Conservation (phyloP, 2,797 vertebrate genomes). For the Takifugu ocellatus region DNA sequence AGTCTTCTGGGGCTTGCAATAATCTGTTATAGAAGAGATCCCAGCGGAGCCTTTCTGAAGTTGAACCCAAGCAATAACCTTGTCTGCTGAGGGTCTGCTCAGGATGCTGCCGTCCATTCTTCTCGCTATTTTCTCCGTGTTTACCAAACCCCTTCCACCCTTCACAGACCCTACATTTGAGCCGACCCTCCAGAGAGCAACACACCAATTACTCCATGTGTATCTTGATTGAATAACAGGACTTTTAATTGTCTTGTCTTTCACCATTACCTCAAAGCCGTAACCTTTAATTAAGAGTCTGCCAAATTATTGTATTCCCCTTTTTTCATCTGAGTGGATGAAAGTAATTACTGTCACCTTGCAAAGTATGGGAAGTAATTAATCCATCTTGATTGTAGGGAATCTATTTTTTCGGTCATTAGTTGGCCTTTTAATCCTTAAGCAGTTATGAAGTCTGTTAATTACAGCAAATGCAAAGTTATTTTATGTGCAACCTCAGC, state of each 20-base stretch:
- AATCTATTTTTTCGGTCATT: constrained; percentile 66
- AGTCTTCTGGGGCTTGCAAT: constrained; percentile 53
- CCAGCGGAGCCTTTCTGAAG: constrained; percentile 50
- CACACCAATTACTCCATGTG: constrained; percentile 60
- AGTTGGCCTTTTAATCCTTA: constrained; percentile 61
- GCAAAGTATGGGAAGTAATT: constrained; percentile 69
- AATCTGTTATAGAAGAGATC: constrained; percentile 62
- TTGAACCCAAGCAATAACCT: constrained; percentile 61
- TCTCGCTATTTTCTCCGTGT: constrained; percentile 35
- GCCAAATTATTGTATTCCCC: constrained; percentile 65
- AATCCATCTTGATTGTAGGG: constrained; percentile 68
- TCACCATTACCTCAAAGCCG: constrained; percentile 72
- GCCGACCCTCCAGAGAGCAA: constrained; percentile 51
- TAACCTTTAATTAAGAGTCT: constrained; percentile 77
- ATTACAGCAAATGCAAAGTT: constrained; percentile 47
- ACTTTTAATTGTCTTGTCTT: constrained; percentile 79
- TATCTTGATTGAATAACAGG: constrained; percentile 72
- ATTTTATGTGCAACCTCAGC: background rate
- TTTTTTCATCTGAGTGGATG: constrained; percentile 69
- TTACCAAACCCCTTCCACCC: constrained; percentile 54
- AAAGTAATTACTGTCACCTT: constrained; percentile 76
- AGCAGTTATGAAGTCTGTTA: constrained; percentile 60
- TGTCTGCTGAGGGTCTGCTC: constrained; percentile 40
- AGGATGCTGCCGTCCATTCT: constrained; percentile 41
- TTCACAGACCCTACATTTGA: constrained; percentile 47